Base-by-base conservation (phyloP, 2,113 vertebrate species). In the Cheirogaleus medius region DNA sequence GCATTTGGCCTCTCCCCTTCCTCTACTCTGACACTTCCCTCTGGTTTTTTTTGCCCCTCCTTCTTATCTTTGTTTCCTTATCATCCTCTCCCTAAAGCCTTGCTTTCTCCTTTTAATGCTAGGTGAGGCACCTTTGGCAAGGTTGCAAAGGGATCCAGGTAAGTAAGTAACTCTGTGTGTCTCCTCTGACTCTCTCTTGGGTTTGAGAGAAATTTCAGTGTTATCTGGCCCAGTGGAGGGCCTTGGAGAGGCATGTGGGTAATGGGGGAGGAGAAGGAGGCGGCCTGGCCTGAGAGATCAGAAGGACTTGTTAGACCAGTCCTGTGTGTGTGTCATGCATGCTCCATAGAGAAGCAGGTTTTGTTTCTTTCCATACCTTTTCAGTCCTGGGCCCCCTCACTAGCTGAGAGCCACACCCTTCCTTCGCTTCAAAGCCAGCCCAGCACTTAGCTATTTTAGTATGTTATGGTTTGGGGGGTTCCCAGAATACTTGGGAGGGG, bases 81-180 rank as follows among this genome's bases (percentile, higher is more conserved):
- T 98, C 96, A 0, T 25, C 94, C 80, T 96, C 58, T 94, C 83
- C 84, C 95, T 58, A 69, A 86, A 87, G 89, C 93, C 15, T 5
- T 94, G 93, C 96, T 9, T 52, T 98, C 96, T 97, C 98, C 98
- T 98, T 98, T 97, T 98, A 98, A 98, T 98, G 98, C 39, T 74
- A 21, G 29, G 95, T 90, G 89, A 90, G 77, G 68, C 21, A 6
- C 82, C 81, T 76, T 93, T 89, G 15, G 54, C 0, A n/a, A 73
- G 85, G 44, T 0, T 78, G 76, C 83, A 21, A 14, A 1, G n/a
- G 81, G 93, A 86, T 66, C 8, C 98, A 98, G 98, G 97, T 98
- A 96, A 93, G 97, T 98, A 96, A 93, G 97, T 97, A 89, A 85
- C 90, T 91, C 68, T 54, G n/a, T 64, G 54, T 91, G 39, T 44